phyloP scores from a whole-genome alignment of 2,113 vertebrate species.

The Laticauda colubrina region DNA sequence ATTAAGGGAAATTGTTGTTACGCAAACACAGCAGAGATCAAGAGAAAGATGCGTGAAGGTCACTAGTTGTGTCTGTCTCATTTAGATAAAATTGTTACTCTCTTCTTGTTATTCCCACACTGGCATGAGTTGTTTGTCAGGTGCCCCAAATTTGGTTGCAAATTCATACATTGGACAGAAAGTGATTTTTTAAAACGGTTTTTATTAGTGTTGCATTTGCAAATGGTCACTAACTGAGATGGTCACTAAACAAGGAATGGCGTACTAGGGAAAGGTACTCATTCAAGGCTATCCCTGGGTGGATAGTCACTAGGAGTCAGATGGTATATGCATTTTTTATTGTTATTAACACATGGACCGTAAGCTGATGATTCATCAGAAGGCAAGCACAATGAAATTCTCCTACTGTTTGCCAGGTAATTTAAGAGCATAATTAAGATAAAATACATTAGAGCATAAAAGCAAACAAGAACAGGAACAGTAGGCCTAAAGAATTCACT shows the following conservation, averaged over 20 bases:
- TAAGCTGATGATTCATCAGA: slow-evolving; percentile 5
- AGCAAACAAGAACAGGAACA: neutral
- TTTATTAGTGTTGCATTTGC: neutral
- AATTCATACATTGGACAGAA: neutral
- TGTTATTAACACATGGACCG: neutral
- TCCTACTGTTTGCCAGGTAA: neutral
- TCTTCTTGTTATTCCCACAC: neutral
- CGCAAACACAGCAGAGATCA: neutral
- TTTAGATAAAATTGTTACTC: neutral
- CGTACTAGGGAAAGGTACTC: neutral
- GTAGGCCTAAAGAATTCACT: neutral
- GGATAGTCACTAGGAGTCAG: neutral
- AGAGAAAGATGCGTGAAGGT: neutral
- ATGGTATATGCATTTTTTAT: neutral
- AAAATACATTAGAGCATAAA: neutral
- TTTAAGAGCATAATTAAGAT: neutral
- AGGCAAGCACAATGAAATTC: neutral
- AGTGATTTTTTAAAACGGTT: neutral
- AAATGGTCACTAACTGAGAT: neutral
- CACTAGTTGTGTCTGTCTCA: neutral
- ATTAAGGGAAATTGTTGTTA: neutral
- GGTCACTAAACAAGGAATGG: neutral
- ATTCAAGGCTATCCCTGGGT: neutral
- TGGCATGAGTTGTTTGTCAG: neutral
- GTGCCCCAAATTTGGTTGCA: neutral